Evolutionary conservation across 64 coral and sea anemone species (phyloP).

Genomic region (Trachythela sp.): DNA sequence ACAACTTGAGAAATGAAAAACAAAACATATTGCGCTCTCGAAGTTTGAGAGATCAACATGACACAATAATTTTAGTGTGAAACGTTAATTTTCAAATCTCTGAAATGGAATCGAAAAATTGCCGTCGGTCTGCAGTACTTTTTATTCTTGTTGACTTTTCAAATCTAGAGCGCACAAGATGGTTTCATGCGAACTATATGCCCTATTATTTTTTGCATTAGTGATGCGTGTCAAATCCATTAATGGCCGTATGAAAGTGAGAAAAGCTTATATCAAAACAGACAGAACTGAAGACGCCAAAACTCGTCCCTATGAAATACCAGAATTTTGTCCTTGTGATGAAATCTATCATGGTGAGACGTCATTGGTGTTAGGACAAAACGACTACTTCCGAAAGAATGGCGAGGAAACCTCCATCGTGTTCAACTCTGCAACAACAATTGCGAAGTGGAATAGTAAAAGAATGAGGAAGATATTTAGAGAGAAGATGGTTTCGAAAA

Average conservation of each 20-base stretch:
- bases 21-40: no score
- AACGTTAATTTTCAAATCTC: no score
- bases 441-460: neutral
- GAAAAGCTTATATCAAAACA: neutral
- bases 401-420: neutral
- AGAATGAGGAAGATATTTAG: neutral
- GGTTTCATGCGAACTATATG: no score
- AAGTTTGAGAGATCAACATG: no score
- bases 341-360: neutral
- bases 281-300: neutral
- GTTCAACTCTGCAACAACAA: neutral
- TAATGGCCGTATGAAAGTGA: neutral
- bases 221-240: neutral
- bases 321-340: neutral
- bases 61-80: no score
- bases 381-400: neutral
- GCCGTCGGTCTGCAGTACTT: no score
- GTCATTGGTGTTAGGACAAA: neutral
- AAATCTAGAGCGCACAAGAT: neutral
- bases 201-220: neutral
- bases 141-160: no score
- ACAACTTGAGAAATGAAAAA: no score
- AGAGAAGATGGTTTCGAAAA: neutral
- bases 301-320: neutral
- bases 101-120: no score